phyloP scores from a whole-genome alignment of 1,140 invertebrate species.

The Coptotermes formosanus region DNA sequence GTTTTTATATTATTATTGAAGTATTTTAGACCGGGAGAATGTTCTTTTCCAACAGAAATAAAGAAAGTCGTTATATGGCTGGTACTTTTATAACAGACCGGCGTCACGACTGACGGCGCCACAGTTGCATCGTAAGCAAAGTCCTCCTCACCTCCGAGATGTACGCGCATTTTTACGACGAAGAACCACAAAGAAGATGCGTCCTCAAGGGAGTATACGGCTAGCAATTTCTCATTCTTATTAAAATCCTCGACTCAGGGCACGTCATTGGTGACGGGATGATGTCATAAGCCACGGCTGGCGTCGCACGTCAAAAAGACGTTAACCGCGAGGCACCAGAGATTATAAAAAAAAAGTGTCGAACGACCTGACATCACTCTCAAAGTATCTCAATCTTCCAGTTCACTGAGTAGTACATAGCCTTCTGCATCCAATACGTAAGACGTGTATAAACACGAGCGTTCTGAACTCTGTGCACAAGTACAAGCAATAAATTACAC shows the following conservation, averaged over 20 bases:
- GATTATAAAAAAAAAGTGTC: background rate
- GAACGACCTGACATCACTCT: conserved; percentile 4
- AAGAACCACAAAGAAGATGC: background rate
- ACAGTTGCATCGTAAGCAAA: conserved; percentile 10
- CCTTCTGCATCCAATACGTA: background rate
- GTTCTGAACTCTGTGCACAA: background rate
- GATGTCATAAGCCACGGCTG: conserved; percentile 17
- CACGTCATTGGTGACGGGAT: conserved; percentile 13
- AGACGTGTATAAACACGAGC: background rate
- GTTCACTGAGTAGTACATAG: background rate
- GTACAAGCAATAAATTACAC: background rate
- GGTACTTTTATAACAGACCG: background rate
- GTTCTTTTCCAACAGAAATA: background rate
- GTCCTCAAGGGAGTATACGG: background rate
- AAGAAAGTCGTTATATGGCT: conserved; percentile 1
- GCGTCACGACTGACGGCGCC: background rate
- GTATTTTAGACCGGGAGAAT: background rate
- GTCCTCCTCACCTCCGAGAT: background rate
- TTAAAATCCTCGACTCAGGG: background rate
- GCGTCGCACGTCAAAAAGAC: conserved; percentile 16
- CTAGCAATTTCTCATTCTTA: conserved; percentile 12
- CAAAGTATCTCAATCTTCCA: conserved; percentile 13
- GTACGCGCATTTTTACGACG: conserved; percentile 4
- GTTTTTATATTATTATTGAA: background rate
- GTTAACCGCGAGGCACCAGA: conserved; percentile 12